Conservation (phyloP, 2,113 vertebrate species). For the Cairina moschata region DNA sequence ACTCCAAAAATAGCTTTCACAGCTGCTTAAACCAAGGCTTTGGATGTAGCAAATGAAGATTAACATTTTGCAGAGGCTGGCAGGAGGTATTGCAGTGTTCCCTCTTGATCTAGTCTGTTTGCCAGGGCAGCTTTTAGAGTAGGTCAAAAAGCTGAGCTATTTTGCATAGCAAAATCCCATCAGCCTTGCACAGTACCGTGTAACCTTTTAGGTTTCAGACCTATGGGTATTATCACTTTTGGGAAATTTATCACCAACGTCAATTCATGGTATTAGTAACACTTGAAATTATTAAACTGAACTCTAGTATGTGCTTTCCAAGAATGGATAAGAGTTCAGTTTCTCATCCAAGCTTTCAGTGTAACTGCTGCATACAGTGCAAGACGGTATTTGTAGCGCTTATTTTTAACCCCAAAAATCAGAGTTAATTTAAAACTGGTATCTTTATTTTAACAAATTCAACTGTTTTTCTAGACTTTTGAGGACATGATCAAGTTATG, state of each 20-base stretch:
- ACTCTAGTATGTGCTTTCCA: neutral
- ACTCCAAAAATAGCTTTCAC: slow-evolving; percentile 51
- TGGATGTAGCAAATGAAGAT: slow-evolving; percentile 1
- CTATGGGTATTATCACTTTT: neutral
- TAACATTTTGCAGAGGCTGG: slow-evolving; percentile 27
- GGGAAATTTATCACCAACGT: neutral
- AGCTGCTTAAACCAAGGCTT: slow-evolving; percentile 35
- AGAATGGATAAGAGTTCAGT: neutral
- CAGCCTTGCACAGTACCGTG: neutral
- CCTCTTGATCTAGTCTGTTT: neutral
- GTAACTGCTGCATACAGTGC: neutral
- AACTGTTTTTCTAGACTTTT: neutral
- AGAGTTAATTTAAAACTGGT: neutral
- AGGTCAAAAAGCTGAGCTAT: neutral
- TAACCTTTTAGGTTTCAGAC: neutral
- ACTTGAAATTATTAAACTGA: neutral
- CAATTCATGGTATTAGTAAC: neutral
- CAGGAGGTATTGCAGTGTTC: slow-evolving; percentile 29
- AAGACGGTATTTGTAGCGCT: neutral
- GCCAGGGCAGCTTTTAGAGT: neutral
- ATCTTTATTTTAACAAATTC: neutral
- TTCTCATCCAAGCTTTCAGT: neutral
- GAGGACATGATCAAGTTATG: neutral
- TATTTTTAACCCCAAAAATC: neutral
- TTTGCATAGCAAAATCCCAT: neutral